phyloP scores from a whole-genome alignment of 2,888 invertebrate genomes.

The Boloria selene region DNA sequence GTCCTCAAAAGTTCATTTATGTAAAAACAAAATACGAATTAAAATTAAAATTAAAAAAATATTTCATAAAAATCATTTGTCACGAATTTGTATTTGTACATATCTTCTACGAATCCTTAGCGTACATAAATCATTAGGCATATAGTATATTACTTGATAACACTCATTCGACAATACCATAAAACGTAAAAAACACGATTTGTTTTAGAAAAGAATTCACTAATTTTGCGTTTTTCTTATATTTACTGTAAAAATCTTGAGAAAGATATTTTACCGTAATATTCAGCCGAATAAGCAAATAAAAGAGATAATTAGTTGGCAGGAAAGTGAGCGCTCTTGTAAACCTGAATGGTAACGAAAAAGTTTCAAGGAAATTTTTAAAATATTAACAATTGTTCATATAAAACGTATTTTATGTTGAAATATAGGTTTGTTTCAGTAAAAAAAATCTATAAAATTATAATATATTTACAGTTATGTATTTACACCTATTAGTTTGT shows the following conservation, averaged over 20 bases:
- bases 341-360: constrained; percentile 8
- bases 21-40: too few relatives aligned
- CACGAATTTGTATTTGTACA: too few relatives aligned
- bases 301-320: constrained; percentile 16
- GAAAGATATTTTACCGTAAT: constrained; percentile 16
- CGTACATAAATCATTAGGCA: too few relatives aligned
- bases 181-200: background rate
- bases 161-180: background rate
- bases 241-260: constrained; percentile 4
- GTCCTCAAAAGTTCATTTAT: too few relatives aligned
- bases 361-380: constrained; percentile 1
- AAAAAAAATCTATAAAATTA: too few relatives aligned
- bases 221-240: constrained; percentile 2
- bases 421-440: background rate
- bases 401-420: background rate
- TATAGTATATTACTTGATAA: too few relatives aligned
- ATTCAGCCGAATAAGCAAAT: constrained; percentile 17
- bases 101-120: too few relatives aligned
- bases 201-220: background rate
- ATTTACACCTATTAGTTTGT: too few relatives aligned
- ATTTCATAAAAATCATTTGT: too few relatives aligned
- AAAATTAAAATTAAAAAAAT: too few relatives aligned
- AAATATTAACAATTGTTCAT: background rate
- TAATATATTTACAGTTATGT: too few relatives aligned
- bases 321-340: constrained; percentile 9